Evolutionary conservation across 2,113 vertebrate species (phyloP).

Genomic region (Vicugna pacos): DNA sequence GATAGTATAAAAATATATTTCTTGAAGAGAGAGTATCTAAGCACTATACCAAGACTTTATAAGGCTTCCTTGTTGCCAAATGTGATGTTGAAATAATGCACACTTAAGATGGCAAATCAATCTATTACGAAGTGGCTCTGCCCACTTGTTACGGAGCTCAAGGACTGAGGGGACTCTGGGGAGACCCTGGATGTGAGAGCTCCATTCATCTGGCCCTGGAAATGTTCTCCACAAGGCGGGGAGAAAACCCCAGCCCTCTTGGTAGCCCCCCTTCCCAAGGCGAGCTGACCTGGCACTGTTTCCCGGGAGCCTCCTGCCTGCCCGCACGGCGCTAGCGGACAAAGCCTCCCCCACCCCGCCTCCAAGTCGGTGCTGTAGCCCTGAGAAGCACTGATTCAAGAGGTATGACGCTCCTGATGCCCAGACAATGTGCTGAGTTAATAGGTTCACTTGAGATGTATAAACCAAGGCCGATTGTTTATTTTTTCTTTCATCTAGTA

Average conservation of each 20-base stretch:
- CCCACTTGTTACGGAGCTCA: slow-evolving; percentile 76
- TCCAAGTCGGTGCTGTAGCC: rapidly evolving
- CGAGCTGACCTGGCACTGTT: background rate
- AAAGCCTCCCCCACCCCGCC: rapidly evolving
- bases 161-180: slow-evolving; percentile 61
- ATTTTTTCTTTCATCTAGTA: slow-evolving; percentile 70
- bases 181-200: background rate
- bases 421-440: slow-evolving; percentile 49
- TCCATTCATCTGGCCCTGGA: slow-evolving; percentile 5
- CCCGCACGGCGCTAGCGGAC: background rate
- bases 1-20: slow-evolving; percentile 83
- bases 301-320: rapidly evolving
- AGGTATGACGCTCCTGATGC: slow-evolving; percentile 62
- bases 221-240: slow-evolving; percentile 36
- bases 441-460: slow-evolving; percentile 76
- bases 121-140: slow-evolving; percentile 82
- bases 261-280: background rate
- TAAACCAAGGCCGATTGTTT: slow-evolving; percentile 77
- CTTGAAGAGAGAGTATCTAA: slow-evolving; percentile 84
- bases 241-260: background rate
- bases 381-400: slow-evolving; percentile 16
- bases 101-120: slow-evolving; percentile 81
- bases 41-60: slow-evolving; percentile 92
- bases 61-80: slow-evolving; percentile 86
- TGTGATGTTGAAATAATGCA: slow-evolving; percentile 81